Conservation (phyloP, 1,140 invertebrate species). For the Apolygus lucorum region DNA sequence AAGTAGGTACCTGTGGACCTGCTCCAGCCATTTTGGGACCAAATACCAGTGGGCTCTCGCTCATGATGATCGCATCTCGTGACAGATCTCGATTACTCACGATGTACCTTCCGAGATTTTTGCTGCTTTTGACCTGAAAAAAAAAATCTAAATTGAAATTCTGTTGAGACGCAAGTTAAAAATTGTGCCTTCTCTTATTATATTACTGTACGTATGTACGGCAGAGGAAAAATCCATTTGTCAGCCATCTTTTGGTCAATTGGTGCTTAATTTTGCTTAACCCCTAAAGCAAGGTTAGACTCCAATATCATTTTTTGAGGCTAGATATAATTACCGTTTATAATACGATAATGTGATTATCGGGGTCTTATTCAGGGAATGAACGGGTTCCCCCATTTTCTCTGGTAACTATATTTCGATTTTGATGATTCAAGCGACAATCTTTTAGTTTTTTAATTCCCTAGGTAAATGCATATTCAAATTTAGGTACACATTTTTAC, state of each 20-base stretch:
- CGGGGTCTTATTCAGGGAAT: no score
- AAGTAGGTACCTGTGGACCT: no score
- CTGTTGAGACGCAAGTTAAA: neutral
- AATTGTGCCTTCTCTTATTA: neutral
- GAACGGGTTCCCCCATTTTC: no score
- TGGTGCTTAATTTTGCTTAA: neutral
- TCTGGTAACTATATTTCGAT: no score
- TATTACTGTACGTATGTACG: neutral
- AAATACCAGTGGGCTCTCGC: slow-evolving; percentile 50
- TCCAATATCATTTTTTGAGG: neutral
- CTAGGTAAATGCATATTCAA: no score
- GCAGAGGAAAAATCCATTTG: neutral
- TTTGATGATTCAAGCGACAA: no score
- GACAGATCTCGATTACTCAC: slow-evolving; percentile 54
- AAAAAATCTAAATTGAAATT: slow-evolving; percentile 22
- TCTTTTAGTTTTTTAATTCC: no score
- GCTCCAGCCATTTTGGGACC: slow-evolving; percentile 48
- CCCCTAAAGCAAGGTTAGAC: neutral
- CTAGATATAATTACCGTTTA: no score
- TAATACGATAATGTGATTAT: no score
- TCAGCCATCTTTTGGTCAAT: neutral
- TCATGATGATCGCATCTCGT: slow-evolving; percentile 53
- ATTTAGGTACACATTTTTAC: no score
- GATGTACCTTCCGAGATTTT: slow-evolving; percentile 46
- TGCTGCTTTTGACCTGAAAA: slow-evolving; percentile 44